A percentile compares a stretch with the other conserved stretches of the same genome.
Evolutionary conservation across 2,113 vertebrate genomes (phyloP).

Genomic region (Stigmatopora argus): DNA sequence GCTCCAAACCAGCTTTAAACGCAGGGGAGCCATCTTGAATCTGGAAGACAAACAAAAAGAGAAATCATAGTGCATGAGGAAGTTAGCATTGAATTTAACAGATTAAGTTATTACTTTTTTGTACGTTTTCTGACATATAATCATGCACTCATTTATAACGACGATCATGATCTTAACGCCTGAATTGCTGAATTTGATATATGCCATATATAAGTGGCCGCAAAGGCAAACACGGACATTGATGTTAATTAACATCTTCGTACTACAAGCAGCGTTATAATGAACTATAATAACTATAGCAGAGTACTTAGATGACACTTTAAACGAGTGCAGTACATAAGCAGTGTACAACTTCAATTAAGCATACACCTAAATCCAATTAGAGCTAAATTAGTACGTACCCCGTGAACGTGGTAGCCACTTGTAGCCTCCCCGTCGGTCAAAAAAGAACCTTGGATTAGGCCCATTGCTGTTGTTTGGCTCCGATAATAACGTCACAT

Average conservation of each 20-base stretch:
- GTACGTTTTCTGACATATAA: too few species aligned
- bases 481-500: conserved; percentile 3
- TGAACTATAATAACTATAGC: not conserved
- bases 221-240: not conserved
- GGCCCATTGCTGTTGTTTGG: conserved; percentile 37
- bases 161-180: too few species aligned
- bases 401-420: conserved; percentile 68
- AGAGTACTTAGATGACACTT: not conserved
- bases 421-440: conserved; percentile 44
- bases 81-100: too few species aligned
- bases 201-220: conserved; percentile 19
- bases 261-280: not conserved
- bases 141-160: too few species aligned
- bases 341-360: not conserved
- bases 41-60: conserved; percentile 47
- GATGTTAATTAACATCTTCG: not conserved
- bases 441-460: conserved; percentile 57
- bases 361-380: not conserved
- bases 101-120: not conserved
- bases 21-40: conserved; percentile 88
- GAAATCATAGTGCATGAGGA: not conserved
- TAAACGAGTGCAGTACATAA: not conserved
- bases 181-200: too few species aligned
- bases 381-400: conserved; percentile 28
- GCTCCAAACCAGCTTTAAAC: conserved; percentile 83